Percentiles rank a stretch among this genome's conserved stretches.
Evolutionary conservation across 1,140 invertebrate species (phyloP).

Genomic region (Solenopsis invicta): DNA sequence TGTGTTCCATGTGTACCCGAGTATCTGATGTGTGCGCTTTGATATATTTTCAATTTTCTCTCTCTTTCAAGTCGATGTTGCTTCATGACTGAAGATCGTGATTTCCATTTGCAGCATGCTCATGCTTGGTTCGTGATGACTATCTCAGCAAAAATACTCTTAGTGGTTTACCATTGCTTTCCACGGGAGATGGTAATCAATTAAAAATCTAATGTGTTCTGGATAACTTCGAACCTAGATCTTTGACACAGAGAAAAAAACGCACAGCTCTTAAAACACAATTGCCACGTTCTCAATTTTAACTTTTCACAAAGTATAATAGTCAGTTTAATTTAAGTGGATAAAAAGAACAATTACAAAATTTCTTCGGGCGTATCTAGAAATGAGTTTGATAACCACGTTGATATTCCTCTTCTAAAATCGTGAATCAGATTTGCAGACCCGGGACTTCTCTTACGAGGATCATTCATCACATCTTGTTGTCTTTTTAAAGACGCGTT

Average conservation of each 20-base stretch:
- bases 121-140: too few relatives aligned
- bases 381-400: conserved; percentile 29
- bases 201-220: too few relatives aligned
- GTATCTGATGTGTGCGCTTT: neutral
- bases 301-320: neutral
- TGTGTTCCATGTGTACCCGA: neutral
- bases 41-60: neutral
- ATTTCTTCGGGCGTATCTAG: conserved; percentile 22
- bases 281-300: neutral
- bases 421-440: conserved; percentile 14
- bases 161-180: too few relatives aligned
- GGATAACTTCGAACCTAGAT: too few relatives aligned
- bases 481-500: conserved; percentile 80
- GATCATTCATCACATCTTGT: conserved; percentile 85
- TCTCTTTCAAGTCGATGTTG: too few relatives aligned
- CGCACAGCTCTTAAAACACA: too few relatives aligned
- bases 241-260: too few relatives aligned
- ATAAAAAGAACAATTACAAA: neutral
- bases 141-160: too few relatives aligned
- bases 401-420: neutral
- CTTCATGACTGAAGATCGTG: too few relatives aligned
- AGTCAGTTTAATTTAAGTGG: neutral
- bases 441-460: neutral
- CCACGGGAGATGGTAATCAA: too few relatives aligned
- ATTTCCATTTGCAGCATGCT: too few relatives aligned